Evolutionary conservation across 2,113 vertebrate species (phyloP), one percentile per base, ranked within the genome.

Genomic region (Gymnorhina tibicen): DNA sequence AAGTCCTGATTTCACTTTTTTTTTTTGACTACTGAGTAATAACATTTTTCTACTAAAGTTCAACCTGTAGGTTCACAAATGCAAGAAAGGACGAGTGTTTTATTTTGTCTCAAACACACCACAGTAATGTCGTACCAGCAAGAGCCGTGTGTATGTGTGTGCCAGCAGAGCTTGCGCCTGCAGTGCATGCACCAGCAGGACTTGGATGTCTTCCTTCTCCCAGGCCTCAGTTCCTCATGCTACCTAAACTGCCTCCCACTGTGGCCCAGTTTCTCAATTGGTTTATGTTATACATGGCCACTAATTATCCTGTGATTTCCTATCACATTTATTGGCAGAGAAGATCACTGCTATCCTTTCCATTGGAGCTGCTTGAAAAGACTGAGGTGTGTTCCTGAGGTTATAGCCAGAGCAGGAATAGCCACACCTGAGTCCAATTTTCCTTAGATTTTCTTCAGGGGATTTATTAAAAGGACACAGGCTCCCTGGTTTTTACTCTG

Each of bases 131-230:
- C 44, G 11, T 27, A 50, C 35, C 28, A 50, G 41, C 0, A 0
- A 62, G 13, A 74, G 8, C 10, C 21, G 3, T 2, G 11, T 2
- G 1, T 17, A 8, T 1, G 0, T 24, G 26, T 7, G 46, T 42
- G 13, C 7, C 30, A 72, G 56, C 0, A 1, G n/a, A 62, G 13
- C 13, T 46, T 77, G 16, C n/a, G 13, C 7, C 30, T 67, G 56
- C 0, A 1, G n/a, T 58, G 13, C 13, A 42, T 77, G 16, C 37
- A 46, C 20, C 46, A 59, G 12, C 2, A 2, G 21, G 27, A 84
- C 21, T 50, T 7, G 0, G 4, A 60, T 62, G n/a, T 10, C 28
- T 74, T 76, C 9, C 2, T 77, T 55, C 47, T n/a, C 15, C 41
- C 3, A 7, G 32, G 22, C 55, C 39, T 44, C 35, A 74, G 39